Evolutionary conservation across 2,113 vertebrate genomes (phyloP).

Genomic region (Theristicus caerulescens): DNA sequence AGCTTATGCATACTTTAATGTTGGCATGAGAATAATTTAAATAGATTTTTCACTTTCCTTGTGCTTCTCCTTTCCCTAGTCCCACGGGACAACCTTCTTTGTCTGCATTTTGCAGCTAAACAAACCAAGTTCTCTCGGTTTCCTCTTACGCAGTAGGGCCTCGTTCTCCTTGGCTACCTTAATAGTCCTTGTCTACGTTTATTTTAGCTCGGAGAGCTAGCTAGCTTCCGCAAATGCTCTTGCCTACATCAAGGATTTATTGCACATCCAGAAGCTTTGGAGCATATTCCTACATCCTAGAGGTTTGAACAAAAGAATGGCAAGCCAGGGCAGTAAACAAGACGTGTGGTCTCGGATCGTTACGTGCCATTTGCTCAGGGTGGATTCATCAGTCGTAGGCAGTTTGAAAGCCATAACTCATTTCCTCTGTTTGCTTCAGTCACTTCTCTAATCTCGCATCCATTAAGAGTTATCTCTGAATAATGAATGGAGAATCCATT

Average conservation of each 20-base stretch:
- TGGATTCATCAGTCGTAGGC: neutral
- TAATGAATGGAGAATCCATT: conserved; percentile 65
- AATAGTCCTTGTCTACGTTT: fast-evolving
- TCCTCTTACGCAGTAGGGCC: neutral
- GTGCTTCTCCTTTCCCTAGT: neutral
- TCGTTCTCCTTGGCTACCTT: neutral
- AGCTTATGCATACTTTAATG: neutral
- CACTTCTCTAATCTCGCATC: neutral
- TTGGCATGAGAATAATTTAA: neutral
- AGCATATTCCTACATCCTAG: fast-evolving
- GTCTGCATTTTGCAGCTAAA: neutral
- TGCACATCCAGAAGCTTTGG: neutral
- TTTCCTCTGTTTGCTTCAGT: neutral
- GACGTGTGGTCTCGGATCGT: fast-evolving
- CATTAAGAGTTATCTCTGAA: conserved; percentile 59
- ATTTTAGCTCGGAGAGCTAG: neutral
- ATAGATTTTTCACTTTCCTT: neutral
- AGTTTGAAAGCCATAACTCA: neutral
- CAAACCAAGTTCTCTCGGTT: neutral
- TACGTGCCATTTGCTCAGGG: neutral
- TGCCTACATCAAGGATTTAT: neutral
- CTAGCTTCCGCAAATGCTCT: neutral
- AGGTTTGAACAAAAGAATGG: neutral
- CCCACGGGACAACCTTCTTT: neutral
- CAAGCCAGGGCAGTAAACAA: neutral